phyloP scores from a whole-genome alignment of 2,888 invertebrate genomes.

The Agriopis leucophaearia region DNA sequence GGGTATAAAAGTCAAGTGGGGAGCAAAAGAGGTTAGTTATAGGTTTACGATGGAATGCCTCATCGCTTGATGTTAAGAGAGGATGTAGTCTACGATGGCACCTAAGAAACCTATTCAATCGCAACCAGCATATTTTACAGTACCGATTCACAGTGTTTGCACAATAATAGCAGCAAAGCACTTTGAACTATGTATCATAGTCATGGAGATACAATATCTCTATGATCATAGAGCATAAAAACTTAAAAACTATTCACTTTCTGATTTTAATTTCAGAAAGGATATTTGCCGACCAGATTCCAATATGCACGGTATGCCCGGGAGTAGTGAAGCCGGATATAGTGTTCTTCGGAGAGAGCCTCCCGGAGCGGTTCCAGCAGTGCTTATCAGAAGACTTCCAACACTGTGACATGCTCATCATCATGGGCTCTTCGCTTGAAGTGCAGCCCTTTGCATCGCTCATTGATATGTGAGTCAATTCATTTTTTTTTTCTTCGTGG shows the following conservation, averaged over 20 bases:
- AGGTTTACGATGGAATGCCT: no score
- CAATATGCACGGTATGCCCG: constrained; percentile 91
- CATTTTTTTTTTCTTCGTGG: background rate
- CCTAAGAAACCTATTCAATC: no score
- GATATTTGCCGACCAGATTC: constrained; percentile 90
- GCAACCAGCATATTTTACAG: no score
- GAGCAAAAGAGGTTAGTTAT: no score
- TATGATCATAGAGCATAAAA: no score
- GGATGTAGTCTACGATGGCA: no score
- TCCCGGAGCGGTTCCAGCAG: constrained; percentile 92
- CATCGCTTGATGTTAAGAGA: no score
- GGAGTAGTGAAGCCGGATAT: constrained; percentile 97
- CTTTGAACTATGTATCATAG: no score
- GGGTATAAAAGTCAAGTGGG: no score
- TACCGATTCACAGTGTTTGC: no score
- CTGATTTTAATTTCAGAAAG: constrained; percentile 83
- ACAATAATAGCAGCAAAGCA: no score
- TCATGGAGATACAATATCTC: no score
- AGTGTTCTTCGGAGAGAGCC: constrained; percentile 97
- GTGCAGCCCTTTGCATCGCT: constrained; percentile 98
- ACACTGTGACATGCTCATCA: constrained; percentile 95
- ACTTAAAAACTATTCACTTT: background rate
- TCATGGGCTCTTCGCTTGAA: constrained; percentile 97
- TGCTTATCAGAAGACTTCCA: constrained; percentile 91
- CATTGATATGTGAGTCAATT: constrained; percentile 88